Conservation (phyloP, 53 echinoderm and acorn worm genomes). For the Antedon mediterranea region DNA sequence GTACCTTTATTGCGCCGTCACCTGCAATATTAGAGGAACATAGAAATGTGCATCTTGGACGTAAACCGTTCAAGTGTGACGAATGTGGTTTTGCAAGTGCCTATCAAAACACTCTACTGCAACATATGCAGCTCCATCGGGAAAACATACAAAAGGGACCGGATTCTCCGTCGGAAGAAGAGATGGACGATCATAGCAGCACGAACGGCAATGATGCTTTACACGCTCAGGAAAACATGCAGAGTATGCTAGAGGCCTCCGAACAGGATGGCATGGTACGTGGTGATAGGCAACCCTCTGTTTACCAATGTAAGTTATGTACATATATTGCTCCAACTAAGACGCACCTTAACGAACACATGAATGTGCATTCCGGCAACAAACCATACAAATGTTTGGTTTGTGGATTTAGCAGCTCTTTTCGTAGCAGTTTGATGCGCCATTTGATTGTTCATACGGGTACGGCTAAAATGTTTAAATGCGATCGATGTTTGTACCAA, state of each 20-base stretch:
- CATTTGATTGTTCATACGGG: constrained; percentile 96
- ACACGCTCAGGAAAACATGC: neutral
- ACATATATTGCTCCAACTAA: constrained; percentile 89
- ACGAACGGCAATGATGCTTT: constrained; percentile 43
- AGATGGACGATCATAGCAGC: constrained; percentile 29
- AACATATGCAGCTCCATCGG: constrained; percentile 78
- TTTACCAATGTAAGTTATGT: constrained; percentile 96
- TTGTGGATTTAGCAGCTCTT: constrained; percentile 98
- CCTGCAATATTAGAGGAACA: constrained; percentile 83
- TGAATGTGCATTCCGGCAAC: constrained; percentile 93
- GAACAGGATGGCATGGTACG: constrained; percentile 22
- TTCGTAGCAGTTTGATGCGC: constrained; percentile 97
- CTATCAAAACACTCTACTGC: constrained; percentile 67
- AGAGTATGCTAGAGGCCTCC: constrained; percentile 5
- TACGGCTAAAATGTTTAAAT: constrained; percentile 95
- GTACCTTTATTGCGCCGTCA: constrained; percentile 76
- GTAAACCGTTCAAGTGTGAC: constrained; percentile 79
- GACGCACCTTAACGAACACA: constrained; percentile 91
- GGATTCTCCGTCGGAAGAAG: constrained; percentile 25
- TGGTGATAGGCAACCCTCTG: constrained; percentile 28
- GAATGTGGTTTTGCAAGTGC: constrained; percentile 96
- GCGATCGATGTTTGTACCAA: constrained; percentile 95
- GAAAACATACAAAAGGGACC: constrained; percentile 35
- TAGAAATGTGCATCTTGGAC: constrained; percentile 92
- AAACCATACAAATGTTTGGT: constrained; percentile 99